Percentiles rank a stretch among this genome's conserved stretches.
Conservation (phyloP, 1,140 invertebrate species). For the Rhagoletis pomonella region DNA sequence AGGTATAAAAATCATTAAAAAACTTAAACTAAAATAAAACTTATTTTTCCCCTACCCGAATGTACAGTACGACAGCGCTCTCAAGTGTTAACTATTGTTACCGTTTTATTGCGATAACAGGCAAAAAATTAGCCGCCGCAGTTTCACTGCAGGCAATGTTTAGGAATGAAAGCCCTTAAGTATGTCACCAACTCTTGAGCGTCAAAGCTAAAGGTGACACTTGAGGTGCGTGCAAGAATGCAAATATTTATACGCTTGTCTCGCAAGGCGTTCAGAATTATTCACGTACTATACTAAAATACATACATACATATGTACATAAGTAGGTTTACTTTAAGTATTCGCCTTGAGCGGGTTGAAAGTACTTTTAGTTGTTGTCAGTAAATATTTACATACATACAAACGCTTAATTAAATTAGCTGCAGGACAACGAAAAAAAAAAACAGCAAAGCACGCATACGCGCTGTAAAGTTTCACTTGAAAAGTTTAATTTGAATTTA, state of each 20-base stretch:
- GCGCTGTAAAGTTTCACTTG: constrained; percentile 15
- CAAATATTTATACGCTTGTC: not conserved
- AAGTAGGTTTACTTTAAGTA: not conserved
- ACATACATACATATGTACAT: no score
- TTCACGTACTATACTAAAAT: not conserved
- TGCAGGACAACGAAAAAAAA: not conserved
- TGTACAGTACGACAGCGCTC: no score
- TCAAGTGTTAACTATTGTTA: no score
- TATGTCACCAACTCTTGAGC: not conserved
- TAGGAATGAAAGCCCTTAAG: not conserved
- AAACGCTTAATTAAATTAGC: not conserved
- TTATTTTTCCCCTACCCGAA: no score
- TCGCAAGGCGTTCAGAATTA: not conserved
- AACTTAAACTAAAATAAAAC: no score
- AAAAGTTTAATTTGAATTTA: constrained; percentile 6
- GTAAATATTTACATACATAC: not conserved
- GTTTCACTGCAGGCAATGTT: not conserved
- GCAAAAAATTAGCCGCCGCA: no score
- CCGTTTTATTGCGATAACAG: no score
- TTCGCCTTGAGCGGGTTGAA: not conserved
- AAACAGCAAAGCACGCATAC: not conserved
- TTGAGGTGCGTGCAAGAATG: not conserved
- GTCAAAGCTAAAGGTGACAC: not conserved
- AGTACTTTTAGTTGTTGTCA: not conserved
- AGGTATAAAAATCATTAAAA: no score